A percentile compares a stretch with the other conserved stretches of the same genome.
Evolutionary conservation across 1,140 invertebrate genomes (phyloP).

Genomic region (Linepithema humile): DNA sequence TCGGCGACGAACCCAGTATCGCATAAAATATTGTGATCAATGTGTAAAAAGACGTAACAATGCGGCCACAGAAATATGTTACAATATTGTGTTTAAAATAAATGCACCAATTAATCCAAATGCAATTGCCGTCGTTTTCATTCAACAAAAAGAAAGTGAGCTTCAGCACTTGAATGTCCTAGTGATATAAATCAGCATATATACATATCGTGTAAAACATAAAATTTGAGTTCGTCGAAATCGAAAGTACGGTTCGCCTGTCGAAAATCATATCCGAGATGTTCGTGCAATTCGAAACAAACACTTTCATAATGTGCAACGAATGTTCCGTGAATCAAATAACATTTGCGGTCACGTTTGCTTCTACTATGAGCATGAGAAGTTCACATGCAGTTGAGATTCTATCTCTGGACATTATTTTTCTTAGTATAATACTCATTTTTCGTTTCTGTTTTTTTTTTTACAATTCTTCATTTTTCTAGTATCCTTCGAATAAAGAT

Average conservation of each 20-base stretch:
- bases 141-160: too few species aligned
- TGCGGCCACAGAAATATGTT: too few species aligned
- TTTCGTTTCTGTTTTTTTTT: conserved; percentile 10
- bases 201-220: background rate
- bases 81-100: too few species aligned
- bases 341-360: background rate
- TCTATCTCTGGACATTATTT: conserved; percentile 21
- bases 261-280: background rate
- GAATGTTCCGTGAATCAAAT: background rate
- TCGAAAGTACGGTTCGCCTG: background rate
- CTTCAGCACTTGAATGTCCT: background rate
- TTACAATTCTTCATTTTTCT: conserved; percentile 20
- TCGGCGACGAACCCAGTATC: too few species aligned
- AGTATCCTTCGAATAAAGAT: conserved; percentile 47
- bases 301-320: background rate
- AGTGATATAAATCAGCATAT: background rate
- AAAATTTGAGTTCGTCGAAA: conserved; percentile 17
- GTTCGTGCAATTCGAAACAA: background rate
- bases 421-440: background rate
- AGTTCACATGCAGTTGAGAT: conserved; percentile 50
- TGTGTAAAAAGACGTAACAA: too few species aligned
- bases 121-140: too few species aligned
- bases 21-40: too few species aligned
- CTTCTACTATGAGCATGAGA: conserved; percentile 22
- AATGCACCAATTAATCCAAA: too few species aligned